phyloP scores from a whole-genome alignment of 2,888 invertebrate genomes.

The Lottia scabra region DNA sequence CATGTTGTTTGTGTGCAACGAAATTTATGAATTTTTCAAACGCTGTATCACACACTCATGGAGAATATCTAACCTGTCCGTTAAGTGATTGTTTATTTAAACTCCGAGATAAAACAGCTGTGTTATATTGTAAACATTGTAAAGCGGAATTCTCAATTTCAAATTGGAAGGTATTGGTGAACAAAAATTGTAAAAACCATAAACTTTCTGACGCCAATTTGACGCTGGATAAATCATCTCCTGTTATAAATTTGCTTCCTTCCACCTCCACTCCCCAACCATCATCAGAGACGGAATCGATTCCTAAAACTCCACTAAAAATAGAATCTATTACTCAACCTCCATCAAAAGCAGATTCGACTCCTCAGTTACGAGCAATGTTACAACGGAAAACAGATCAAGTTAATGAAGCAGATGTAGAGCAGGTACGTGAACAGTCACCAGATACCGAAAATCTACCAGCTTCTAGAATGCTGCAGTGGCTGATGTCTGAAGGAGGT shows the following conservation, averaged over 20 bases:
- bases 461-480: background rate
- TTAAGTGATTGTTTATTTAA: background rate
- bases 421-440: background rate
- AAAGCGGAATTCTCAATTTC: background rate
- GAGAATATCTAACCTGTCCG: background rate
- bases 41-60: background rate
- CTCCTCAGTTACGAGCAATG: background rate
- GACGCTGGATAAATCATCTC: background rate
- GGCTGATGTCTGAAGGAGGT: background rate
- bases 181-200: background rate
- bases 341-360: background rate
- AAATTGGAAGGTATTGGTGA: background rate
- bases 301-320: too few relatives aligned
- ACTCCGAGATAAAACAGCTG: background rate
- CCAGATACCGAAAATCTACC: background rate
- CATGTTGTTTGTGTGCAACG: background rate
- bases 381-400: background rate
- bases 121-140: background rate
- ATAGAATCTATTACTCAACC: too few relatives aligned
- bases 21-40: background rate
- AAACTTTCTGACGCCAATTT: background rate
- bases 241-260: background rate
- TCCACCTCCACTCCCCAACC: background rate
- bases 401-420: background rate
- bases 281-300: background rate